These are phyloP conservation scores for Chelon labrosus DNA, from an alignment of 2,797 vertebrate species.

Conservation along the genomic window DNA sequence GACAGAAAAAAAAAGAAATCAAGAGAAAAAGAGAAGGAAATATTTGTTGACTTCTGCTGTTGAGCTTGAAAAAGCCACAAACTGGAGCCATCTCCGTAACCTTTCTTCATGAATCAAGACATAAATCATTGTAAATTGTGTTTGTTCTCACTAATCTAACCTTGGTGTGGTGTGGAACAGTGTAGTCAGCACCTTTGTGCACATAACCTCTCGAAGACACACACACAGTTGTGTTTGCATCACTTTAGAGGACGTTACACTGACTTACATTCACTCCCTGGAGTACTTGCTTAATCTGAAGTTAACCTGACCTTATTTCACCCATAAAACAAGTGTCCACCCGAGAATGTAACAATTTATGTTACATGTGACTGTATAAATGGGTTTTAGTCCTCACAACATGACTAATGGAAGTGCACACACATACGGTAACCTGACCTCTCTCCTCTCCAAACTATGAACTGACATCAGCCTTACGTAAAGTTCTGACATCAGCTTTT, in stretches of 20 bases:
- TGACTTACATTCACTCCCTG: not conserved
- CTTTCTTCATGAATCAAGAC: conserved; percentile 59
- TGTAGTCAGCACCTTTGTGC: conserved; percentile 72
- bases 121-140: conserved; percentile 80
- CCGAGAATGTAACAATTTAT: not conserved
- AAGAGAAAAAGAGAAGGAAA: not conserved
- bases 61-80: conserved; percentile 46
- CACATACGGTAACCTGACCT: conserved; percentile 62
- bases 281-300: not conserved
- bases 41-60: conserved; percentile 44
- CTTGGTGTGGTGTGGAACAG: conserved; percentile 63
- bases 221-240: conserved; percentile 15
- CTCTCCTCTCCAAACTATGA: conserved; percentile 51
- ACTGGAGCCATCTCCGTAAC: conserved; percentile 52
- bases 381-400: conserved; percentile 1
- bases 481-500: conserved; percentile 60
- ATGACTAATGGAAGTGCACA: not conserved
- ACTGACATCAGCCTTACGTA: conserved; percentile 57
- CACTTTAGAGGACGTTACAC: conserved; percentile 2
- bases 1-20: not conserved
- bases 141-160: conserved; percentile 78
- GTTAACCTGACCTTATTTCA: not conserved
- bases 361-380: not conserved
- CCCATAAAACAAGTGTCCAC: not conserved
- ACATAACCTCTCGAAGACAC: conserved; percentile 37